Conservation (phyloP, 2,888 invertebrate genomes). For the Pristionchus entomophagus region DNA sequence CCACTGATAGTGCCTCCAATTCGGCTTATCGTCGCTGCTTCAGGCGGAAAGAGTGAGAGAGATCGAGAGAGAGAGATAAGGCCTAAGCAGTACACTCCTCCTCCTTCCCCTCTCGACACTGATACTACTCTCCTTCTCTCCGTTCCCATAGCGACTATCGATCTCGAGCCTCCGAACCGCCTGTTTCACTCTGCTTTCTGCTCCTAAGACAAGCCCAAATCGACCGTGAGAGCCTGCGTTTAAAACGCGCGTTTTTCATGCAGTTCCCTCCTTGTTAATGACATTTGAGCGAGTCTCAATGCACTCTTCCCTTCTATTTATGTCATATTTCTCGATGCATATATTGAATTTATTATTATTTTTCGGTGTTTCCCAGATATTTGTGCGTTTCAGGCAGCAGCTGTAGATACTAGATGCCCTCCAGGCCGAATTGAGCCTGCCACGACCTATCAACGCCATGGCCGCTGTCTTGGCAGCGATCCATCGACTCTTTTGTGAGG, state of each 20-base stretch:
- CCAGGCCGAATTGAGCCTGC: too few relatives aligned
- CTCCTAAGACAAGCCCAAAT: too few relatives aligned
- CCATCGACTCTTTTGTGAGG: constrained; percentile 20
- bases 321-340: too few relatives aligned
- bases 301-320: not conserved
- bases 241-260: too few relatives aligned
- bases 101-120: not conserved
- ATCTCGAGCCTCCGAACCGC: not conserved
- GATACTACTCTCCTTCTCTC: constrained; percentile 14
- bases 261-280: not conserved
- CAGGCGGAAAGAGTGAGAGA: not conserved
- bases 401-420: too few relatives aligned
- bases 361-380: too few relatives aligned
- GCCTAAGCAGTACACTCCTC: not conserved
- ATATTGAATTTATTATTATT: too few relatives aligned
- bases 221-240: too few relatives aligned
- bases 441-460: not conserved
- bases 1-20: not conserved
- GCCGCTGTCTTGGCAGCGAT: not conserved
- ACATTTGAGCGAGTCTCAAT: not conserved
- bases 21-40: not conserved
- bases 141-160: constrained; percentile 23
- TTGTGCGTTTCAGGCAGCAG: too few relatives aligned
- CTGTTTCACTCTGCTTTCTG: not conserved
- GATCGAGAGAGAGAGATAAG: constrained; percentile 15